These are phyloP conservation scores for Amphiprion clarkii DNA, from an alignment of 2,797 vertebrate species.

Conservation along the genomic window DNA sequence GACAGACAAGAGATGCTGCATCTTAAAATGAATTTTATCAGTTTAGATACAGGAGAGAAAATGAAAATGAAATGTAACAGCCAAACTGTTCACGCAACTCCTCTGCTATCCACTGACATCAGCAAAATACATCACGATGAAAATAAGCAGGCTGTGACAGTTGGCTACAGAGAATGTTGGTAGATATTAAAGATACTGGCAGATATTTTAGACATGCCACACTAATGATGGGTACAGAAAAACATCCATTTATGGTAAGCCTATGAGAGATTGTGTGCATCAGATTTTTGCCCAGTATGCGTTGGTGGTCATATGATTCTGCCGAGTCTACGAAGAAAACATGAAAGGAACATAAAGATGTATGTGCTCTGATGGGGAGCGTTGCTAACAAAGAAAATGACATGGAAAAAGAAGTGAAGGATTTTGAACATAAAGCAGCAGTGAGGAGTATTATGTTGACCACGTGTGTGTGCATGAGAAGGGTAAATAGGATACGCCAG, in stretches of 20 bases:
- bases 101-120: constrained; percentile 18
- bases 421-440: not conserved
- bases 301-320: too few relatives aligned
- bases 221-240: constrained; percentile 7
- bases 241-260: constrained; percentile 22
- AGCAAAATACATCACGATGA: constrained; percentile 9
- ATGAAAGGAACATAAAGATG: too few relatives aligned
- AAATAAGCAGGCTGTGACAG: constrained; percentile 9
- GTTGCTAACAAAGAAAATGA: too few relatives aligned
- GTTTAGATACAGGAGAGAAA: not conserved
- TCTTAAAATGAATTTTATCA: not conserved
- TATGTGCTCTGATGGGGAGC: too few relatives aligned
- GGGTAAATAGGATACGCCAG: constrained; percentile 29
- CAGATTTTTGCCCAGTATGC: too few relatives aligned
- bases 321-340: too few relatives aligned
- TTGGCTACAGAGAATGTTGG: not conserved
- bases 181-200: constrained; percentile 8
- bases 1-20: not conserved
- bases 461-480: not conserved
- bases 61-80: not conserved
- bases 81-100: not conserved
- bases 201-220: constrained; percentile 4
- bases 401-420: not conserved
- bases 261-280: not conserved
- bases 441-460: not conserved